These are phyloP conservation scores for Lophochroa leadbeateri DNA, from an alignment of 2,113 vertebrate species.

Conservation along the genomic window DNA sequence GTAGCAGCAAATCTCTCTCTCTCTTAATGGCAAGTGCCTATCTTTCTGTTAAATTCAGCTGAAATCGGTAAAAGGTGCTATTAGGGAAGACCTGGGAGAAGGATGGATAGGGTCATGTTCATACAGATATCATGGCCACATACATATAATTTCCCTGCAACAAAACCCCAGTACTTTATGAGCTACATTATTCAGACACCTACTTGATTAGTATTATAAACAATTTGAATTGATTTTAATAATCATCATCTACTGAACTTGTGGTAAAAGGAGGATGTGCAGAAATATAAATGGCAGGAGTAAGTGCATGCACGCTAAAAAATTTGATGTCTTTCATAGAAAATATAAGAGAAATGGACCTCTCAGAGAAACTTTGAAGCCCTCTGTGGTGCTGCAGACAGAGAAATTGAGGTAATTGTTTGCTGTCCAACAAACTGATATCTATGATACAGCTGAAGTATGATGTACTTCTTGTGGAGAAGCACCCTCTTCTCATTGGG, in stretches of 20 bases:
- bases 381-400: not conserved
- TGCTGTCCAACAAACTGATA: accelerated
- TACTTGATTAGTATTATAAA: not conserved
- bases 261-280: not conserved
- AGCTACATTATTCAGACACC: not conserved
- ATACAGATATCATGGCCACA: too few relatives aligned
- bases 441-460: not conserved
- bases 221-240: not conserved
- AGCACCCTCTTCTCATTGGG: not conserved
- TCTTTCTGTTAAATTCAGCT: too few relatives aligned
- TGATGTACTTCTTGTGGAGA: not conserved
- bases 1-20: too few relatives aligned
- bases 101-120: not conserved
- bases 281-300: not conserved
- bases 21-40: too few relatives aligned
- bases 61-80: too few relatives aligned
- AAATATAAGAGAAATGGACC: not conserved
- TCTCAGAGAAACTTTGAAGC: not conserved
- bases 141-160: not conserved
- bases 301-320: not conserved
- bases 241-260: not conserved
- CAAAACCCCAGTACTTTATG: not conserved
- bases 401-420: not conserved
- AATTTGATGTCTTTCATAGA: not conserved
- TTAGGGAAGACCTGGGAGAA: too few relatives aligned